Conservation (phyloP, 92 coral and sea anemone genomes). For the Parazoanthus atlanticus region DNA sequence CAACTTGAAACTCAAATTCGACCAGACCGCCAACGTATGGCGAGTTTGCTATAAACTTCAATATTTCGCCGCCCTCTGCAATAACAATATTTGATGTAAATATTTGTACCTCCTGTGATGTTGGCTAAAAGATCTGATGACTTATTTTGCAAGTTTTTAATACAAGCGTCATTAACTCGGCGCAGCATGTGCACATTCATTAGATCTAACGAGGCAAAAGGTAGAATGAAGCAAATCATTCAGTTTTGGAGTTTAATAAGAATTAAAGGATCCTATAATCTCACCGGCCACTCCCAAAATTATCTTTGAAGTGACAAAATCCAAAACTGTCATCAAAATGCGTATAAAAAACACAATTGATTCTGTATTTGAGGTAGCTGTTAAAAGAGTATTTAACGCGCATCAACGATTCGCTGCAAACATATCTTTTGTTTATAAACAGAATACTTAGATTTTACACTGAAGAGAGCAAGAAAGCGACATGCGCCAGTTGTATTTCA, state of each 20-base stretch:
- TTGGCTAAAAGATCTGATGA: slow-evolving; percentile 27
- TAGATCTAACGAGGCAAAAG: slow-evolving; percentile 10
- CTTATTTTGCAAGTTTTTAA: slow-evolving; percentile 39
- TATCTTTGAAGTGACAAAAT: slow-evolving; percentile 8
- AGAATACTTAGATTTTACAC: neutral
- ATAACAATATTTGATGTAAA: slow-evolving; percentile 37
- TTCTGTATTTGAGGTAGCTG: neutral
- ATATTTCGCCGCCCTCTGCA: slow-evolving; percentile 12
- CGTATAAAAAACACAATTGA: neutral
- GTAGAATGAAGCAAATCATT: neutral
- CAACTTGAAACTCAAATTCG: neutral
- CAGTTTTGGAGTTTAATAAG: neutral
- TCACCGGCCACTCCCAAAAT: slow-evolving; percentile 6
- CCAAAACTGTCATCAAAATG: neutral
- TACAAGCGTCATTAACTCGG: slow-evolving; percentile 29
- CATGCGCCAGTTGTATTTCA: neutral
- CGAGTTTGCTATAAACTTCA: neutral
- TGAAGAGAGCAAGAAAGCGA: neutral
- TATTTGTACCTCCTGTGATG: slow-evolving; percentile 32
- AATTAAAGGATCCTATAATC: neutral
- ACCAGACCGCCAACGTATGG: slow-evolving; percentile 36
- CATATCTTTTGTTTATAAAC: neutral
- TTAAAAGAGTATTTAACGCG: neutral
- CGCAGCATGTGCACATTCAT: slow-evolving; percentile 6
- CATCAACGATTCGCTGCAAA: neutral